Base-by-base conservation (phyloP, 2,888 invertebrate species). In the Hecatera dysodea region DNA sequence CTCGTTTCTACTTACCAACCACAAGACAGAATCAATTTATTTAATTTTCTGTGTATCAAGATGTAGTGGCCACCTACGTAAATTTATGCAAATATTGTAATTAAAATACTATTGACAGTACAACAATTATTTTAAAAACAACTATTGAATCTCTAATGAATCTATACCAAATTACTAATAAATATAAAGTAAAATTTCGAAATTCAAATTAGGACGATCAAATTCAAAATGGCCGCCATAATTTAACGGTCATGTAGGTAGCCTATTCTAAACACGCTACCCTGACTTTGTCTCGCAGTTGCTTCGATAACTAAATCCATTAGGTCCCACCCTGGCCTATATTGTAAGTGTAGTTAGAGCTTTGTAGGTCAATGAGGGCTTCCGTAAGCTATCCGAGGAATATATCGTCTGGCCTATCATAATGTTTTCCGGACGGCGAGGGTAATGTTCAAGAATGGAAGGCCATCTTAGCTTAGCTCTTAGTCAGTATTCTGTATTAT, bases 341-440 rank as follows among this genome's bases (percentile, higher is more conserved):
- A 75, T 81, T 68, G 71, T 76, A 73, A 70, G 70, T 68, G 80
- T 76, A 83, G 75, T 78, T 68, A 42, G 22, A 66, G 68, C 61
- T 82, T 79, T 79, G 72, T 80, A 72, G 86, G 85, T 86, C 85
- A 86, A 84, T 77, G 73, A 77, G 73, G 59, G 84, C 69, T 80
- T 74, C 67, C 36, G 73, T 74, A 74, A 73, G 68, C 76, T 64
- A 71, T 53, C 55, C 55, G 50, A 66, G 60, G 76, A 78, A 76
- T 72, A 66, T 77, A 79, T 77, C 69, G 62, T 59, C 39, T 63
- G 72, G 42, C 33, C 70, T 73, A 80, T 71, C 53, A 50, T 56
- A 72, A 71, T 66, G 65, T 67, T 66, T 63, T 66, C 39, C 53
- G 57, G 63, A 55, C 29, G 39, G 24, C 44, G 62, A 42, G 24